A percentile compares a stretch with the other conserved stretches of the same genome.
phyloP scores from a whole-genome alignment of 2,797 vertebrate species.

The Poecilia picta region DNA sequence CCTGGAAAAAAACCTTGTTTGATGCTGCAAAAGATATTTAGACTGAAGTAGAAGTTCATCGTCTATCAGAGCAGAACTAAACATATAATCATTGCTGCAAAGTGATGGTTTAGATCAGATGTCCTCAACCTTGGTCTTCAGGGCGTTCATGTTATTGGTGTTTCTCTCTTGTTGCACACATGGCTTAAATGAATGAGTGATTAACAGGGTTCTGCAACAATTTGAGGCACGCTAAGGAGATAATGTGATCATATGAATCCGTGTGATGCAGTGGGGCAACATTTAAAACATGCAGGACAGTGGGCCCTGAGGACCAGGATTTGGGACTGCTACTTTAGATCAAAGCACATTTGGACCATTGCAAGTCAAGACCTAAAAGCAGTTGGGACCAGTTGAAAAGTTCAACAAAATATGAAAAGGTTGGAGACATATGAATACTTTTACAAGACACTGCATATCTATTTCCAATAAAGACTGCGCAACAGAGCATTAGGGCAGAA shows the following conservation, averaged over 20 bases:
- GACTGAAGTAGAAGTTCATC: not conserved
- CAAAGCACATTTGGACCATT: not conserved
- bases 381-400: no score
- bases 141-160: no score
- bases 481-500: conserved; percentile 11
- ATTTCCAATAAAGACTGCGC: conserved; percentile 10
- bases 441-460: not conserved
- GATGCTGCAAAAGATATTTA: not conserved
- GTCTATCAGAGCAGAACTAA: not conserved
- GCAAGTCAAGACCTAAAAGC: not conserved
- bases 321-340: not conserved
- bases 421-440: not conserved
- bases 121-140: no score
- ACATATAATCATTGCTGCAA: not conserved
- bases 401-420: not conserved
- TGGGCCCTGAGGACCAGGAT: no score
- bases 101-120: no score
- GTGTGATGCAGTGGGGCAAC: no score
- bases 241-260: no score
- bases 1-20: not conserved
- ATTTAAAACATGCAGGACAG: no score
- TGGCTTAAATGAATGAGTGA: no score
- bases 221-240: no score
- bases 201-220: no score
- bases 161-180: no score